Evolutionary conservation across 2,797 vertebrate genomes (phyloP).

Genomic region (Xiphorhynchus erythropygius): DNA sequence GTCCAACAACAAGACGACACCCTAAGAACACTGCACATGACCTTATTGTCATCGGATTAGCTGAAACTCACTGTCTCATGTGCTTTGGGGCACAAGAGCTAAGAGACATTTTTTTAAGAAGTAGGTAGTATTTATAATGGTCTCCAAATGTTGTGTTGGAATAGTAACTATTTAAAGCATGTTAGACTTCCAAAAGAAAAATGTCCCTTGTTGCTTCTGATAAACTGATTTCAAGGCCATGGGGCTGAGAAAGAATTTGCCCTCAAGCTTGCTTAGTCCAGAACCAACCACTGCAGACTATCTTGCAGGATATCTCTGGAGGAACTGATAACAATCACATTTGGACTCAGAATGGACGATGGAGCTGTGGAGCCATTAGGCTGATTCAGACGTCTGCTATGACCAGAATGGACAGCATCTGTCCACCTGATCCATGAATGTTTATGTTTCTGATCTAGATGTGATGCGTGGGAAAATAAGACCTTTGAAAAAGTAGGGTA

Average conservation of each 20-base stretch:
- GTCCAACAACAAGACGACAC: not conserved
- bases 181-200: conserved; percentile 34
- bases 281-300: conserved; percentile 8
- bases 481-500: not conserved
- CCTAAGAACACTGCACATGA: not conserved
- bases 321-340: conserved; percentile 31
- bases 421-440: not conserved
- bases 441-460: not conserved
- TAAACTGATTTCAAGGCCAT: conserved; percentile 28
- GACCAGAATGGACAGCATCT: conserved; percentile 23
- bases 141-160: conserved; percentile 7
- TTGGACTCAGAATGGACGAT: not conserved
- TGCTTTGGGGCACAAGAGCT: not conserved
- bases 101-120: not conserved
- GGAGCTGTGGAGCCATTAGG: not conserved
- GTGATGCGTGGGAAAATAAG: not conserved
- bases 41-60: conserved; percentile 9
- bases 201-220: conserved; percentile 41
- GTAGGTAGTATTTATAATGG: not conserved
- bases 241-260: conserved; percentile 36
- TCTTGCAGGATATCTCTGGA: conserved; percentile 6
- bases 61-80: not conserved
- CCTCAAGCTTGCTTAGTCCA: conserved; percentile 23
- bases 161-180: conserved; percentile 55
- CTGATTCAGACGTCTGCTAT: conserved; percentile 51